Conservation (phyloP, 23 tunicate species). For the Clavelina lepadiformis region DNA sequence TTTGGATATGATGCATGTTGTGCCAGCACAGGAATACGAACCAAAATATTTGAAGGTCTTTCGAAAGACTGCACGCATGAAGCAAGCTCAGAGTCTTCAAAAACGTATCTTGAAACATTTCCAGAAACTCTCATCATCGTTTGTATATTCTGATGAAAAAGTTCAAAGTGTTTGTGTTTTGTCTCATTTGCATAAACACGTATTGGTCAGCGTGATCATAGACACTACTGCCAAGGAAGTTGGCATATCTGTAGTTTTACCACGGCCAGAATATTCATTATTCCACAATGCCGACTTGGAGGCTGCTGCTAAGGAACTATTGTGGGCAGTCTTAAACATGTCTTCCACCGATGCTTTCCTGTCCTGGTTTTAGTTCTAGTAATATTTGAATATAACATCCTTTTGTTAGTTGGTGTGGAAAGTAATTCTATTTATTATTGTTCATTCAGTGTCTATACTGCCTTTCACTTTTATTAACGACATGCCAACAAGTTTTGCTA, state of each 20-base stretch:
- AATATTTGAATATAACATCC: neutral
- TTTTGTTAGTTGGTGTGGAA: too few relatives aligned
- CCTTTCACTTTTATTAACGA: too few relatives aligned
- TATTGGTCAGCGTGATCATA: neutral
- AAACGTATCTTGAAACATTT: conserved; percentile 33
- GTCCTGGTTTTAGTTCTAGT: conserved; percentile 15
- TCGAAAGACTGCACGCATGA: neutral
- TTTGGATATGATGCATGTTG: conserved; percentile 15
- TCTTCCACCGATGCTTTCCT: neutral
- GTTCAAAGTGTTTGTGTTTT: conserved; percentile 23
- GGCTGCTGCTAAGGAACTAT: conserved; percentile 17
- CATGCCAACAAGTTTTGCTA: too few relatives aligned
- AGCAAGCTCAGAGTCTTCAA: conserved; percentile 10
- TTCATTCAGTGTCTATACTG: too few relatives aligned
- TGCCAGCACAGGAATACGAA: conserved; percentile 25
- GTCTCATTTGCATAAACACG: conserved; percentile 3
- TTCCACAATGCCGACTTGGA: conserved; percentile 2
- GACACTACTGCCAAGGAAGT: neutral
- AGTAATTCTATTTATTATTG: too few relatives aligned
- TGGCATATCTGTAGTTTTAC: neutral
- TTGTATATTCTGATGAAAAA: conserved; percentile 13
- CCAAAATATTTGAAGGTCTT: conserved; percentile 5
- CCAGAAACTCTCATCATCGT: conserved; percentile 19
- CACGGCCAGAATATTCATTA: neutral
- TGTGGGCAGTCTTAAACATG: neutral